phyloP scores from a whole-genome alignment of 2,797 vertebrate species.

The Merluccius polli region DNA sequence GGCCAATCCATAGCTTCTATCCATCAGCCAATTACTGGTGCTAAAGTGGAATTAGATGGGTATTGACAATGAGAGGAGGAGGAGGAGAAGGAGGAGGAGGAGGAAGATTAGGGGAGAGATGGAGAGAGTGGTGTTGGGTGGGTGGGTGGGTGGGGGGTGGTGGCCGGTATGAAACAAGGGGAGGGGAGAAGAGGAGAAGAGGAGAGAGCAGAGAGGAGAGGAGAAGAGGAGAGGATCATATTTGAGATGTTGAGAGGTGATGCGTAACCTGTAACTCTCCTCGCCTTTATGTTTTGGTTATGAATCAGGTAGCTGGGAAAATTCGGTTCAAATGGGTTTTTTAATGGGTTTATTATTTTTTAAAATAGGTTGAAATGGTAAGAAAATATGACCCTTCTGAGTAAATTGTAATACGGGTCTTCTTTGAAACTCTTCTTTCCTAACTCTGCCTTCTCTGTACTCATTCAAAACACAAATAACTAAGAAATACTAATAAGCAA shows the following conservation, averaged over 20 bases:
- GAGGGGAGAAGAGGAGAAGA: constrained; percentile 21
- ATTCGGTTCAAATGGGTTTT: no score
- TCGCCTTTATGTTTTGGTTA: neutral
- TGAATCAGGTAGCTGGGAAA: neutral
- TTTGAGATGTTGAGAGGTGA: neutral
- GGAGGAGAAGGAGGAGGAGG: constrained; percentile 77
- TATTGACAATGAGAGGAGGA: constrained; percentile 96
- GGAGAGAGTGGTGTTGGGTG: constrained; percentile 40
- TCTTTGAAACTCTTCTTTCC: neutral
- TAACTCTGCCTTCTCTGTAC: neutral
- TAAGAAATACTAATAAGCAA: neutral
- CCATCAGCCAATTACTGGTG: constrained; percentile 99
- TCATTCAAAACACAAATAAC: neutral
- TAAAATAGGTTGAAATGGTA: neutral
- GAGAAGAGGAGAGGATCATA: constrained; percentile 9
- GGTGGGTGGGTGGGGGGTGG: constrained; percentile 23
- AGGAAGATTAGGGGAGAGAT: constrained; percentile 58
- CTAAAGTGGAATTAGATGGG: constrained; percentile 99
- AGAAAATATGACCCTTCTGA: neutral
- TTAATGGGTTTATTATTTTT: neutral
- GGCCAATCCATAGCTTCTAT: constrained; percentile 99
- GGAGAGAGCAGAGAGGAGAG: constrained; percentile 22
- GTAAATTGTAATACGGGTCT: neutral
- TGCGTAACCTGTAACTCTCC: neutral
- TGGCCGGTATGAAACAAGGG: constrained; percentile 15